Conservation (phyloP, 2,797 vertebrate species). For the Sternarchorhynchus goeldii region DNA sequence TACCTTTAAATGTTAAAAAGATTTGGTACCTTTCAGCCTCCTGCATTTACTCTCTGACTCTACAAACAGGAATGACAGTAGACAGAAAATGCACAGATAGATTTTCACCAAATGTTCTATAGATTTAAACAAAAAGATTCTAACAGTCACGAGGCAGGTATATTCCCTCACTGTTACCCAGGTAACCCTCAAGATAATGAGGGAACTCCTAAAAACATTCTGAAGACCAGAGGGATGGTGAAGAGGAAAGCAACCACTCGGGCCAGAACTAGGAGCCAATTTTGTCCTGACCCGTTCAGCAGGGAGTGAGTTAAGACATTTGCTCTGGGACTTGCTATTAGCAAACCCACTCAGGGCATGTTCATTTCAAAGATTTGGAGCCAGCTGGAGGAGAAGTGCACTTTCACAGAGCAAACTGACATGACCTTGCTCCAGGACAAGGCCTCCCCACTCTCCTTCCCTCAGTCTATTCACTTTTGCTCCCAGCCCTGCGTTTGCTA, state of each 20-base stretch:
- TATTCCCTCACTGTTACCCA: slow-evolving; percentile 3
- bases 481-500: slow-evolving; percentile 5
- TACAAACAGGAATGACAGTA: neutral
- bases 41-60: neutral
- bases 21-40: too few species aligned
- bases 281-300: slow-evolving; percentile 38
- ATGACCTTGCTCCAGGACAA: slow-evolving; percentile 30
- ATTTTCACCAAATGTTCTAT: too few species aligned
- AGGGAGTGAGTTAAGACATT: slow-evolving; percentile 37
- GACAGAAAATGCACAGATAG: too few species aligned
- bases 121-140: too few species aligned
- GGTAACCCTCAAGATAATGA: slow-evolving; percentile 8
- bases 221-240: slow-evolving; percentile 13
- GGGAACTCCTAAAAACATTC: slow-evolving; percentile 4
- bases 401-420: slow-evolving; percentile 30
- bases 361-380: slow-evolving; percentile 17
- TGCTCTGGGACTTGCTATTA: slow-evolving; percentile 25
- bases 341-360: slow-evolving; percentile 28
- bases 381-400: slow-evolving; percentile 38
- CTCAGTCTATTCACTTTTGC: slow-evolving; percentile 10
- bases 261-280: slow-evolving; percentile 26
- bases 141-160: too few species aligned
- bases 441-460: slow-evolving; percentile 24
- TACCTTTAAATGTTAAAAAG: neutral
- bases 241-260: slow-evolving; percentile 23